Evolutionary conservation across 2,797 vertebrate genomes (phyloP).

Genomic region (Ataeniobius toweri): DNA sequence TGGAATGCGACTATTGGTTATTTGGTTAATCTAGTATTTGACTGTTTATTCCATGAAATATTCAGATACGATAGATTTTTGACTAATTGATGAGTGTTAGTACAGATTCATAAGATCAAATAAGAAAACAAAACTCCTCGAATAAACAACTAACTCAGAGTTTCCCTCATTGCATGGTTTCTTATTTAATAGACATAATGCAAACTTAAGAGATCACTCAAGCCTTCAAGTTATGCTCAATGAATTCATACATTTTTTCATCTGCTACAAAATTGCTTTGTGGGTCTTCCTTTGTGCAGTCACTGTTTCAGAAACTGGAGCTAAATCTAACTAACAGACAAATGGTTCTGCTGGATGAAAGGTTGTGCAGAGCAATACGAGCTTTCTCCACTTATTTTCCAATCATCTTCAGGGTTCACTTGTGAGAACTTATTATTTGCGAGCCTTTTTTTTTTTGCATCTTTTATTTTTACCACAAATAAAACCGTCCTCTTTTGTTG

Average conservation of each 20-base stretch:
- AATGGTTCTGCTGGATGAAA: neutral
- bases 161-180: neutral
- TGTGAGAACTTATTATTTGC: neutral
- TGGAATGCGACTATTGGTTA: neutral
- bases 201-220: neutral
- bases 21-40: neutral
- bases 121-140: neutral
- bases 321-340: neutral
- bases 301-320: neutral
- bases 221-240: neutral
- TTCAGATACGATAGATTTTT: neutral
- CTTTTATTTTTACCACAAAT: neutral
- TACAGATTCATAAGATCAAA: neutral
- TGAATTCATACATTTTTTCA: neutral
- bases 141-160: neutral
- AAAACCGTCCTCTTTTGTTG: neutral
- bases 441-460: neutral
- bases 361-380: neutral
- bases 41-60: neutral
- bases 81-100: neutral
- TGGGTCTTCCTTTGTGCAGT: neutral
- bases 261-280: neutral
- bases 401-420: neutral
- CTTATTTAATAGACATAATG: neutral
- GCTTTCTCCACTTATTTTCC: neutral